Conservation (phyloP, 2,888 invertebrate genomes). For the Stenolophus ochropezus region DNA sequence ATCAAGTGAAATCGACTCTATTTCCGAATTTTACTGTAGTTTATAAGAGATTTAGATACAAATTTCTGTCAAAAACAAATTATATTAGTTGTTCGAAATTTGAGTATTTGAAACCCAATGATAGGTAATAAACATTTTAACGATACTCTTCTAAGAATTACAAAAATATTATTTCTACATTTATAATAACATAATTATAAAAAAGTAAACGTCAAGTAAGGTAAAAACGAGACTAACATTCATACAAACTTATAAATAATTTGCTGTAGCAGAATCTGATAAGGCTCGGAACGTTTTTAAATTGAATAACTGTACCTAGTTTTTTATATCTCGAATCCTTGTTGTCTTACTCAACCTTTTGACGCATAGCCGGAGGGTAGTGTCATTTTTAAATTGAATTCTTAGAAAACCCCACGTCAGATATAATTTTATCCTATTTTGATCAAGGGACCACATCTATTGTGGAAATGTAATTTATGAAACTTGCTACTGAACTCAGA, state of each 20-base stretch:
- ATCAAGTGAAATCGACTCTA: too few species aligned
- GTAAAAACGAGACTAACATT: slow-evolving; percentile 12
- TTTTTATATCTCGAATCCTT: slow-evolving; percentile 18
- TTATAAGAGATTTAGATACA: too few species aligned
- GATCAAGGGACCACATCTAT: not conserved
- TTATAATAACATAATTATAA: too few species aligned
- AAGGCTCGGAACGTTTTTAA: slow-evolving; percentile 7
- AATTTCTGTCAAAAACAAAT: too few species aligned
- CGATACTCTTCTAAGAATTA: too few species aligned
- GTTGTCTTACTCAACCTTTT: slow-evolving; percentile 14
- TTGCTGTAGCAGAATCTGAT: slow-evolving; percentile 21
- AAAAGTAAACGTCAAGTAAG: slow-evolving; percentile 33
- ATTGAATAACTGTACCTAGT: slow-evolving; percentile 23
- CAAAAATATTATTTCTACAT: too few species aligned
- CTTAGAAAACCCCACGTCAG: slow-evolving; percentile 19
- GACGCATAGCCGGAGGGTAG: slow-evolving; percentile 5
- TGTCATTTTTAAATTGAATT: slow-evolving; percentile 39
- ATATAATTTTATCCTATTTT: slow-evolving; percentile 21
- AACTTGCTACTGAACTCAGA: slow-evolving; percentile 9
- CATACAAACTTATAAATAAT: slow-evolving; percentile 34
- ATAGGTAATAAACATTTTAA: too few species aligned
- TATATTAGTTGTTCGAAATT: too few species aligned
- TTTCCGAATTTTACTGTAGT: too few species aligned
- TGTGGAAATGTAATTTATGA: slow-evolving; percentile 15
- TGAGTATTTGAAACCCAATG: too few species aligned